These are phyloP conservation scores for Trichonephila clavata DNA, from an alignment of 1,140 invertebrate species.

Conservation along the genomic window DNA sequence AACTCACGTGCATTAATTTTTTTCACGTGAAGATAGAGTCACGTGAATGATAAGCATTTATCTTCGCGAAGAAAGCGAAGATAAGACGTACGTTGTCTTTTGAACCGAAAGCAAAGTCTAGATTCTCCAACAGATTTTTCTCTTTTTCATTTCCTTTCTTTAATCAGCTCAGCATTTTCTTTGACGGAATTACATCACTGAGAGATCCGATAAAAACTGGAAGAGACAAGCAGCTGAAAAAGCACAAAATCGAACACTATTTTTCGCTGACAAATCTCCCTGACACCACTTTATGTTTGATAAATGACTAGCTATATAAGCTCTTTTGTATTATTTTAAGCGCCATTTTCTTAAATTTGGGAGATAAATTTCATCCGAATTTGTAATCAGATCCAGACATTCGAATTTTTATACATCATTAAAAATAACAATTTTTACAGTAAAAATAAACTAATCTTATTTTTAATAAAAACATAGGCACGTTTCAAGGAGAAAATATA, in stretches of 20 bases:
- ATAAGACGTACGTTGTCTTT: neutral
- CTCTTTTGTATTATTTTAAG: too few species aligned
- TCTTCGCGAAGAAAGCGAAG: neutral
- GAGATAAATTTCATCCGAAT: too few species aligned
- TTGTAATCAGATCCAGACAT: too few species aligned
- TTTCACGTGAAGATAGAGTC: neutral
- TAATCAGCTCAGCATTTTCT: neutral
- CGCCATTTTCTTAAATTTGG: too few species aligned
- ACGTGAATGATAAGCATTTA: conserved; percentile 6
- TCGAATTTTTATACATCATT: too few species aligned
- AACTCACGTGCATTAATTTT: neutral
- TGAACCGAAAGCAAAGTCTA: neutral
- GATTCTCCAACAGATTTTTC: neutral
- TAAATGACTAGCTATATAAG: too few species aligned
- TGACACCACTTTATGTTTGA: neutral
- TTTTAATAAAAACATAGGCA: too few species aligned
- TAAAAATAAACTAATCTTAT: too few species aligned
- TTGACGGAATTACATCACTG: neutral
- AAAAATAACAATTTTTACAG: too few species aligned
- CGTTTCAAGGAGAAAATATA: too few species aligned
- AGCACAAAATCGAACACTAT: neutral
- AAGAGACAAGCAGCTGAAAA: neutral
- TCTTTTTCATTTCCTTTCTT: neutral
- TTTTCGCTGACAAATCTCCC: neutral
- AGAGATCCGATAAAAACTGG: neutral